Conservation (phyloP, 2,113 vertebrate genomes). For the Girardinichthys multiradiatus region DNA sequence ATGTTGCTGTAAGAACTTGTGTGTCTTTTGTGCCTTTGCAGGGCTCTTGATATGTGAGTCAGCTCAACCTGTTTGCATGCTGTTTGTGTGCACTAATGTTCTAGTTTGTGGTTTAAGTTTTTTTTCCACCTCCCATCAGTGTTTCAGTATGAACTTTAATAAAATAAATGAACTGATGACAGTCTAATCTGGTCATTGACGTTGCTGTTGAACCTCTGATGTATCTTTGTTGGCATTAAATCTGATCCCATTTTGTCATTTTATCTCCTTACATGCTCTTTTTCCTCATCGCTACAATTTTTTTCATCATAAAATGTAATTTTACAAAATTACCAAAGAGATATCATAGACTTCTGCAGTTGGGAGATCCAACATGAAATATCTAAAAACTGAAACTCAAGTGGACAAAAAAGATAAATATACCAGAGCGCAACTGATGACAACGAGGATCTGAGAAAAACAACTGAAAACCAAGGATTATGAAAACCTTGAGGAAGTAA, state of each 20-base stretch:
- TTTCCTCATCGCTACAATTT: constrained; percentile 2
- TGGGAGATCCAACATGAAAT: neutral
- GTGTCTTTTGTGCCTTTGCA: constrained; percentile 29
- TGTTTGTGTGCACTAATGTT: constrained; percentile 43
- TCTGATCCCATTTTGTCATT: constrained; percentile 14
- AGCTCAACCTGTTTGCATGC: constrained; percentile 39
- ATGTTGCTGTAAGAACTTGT: constrained; percentile 1
- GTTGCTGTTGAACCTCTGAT: constrained; percentile 14
- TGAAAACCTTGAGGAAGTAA: too few species aligned
- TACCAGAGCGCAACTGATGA: too few species aligned
- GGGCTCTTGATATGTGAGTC: constrained; percentile 13
- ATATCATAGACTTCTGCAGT: too few species aligned
- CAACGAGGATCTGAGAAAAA: too few species aligned
- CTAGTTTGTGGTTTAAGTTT: constrained; percentile 30
- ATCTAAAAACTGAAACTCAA: too few species aligned
- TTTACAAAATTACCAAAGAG: too few species aligned
- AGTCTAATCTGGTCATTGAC: constrained; percentile 23
- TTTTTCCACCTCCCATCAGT: constrained; percentile 50
- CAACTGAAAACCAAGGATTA: too few species aligned
- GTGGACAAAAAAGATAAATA: too few species aligned
- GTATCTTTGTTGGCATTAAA: constrained; percentile 14
- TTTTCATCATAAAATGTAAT: neutral
- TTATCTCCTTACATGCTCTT: neutral
- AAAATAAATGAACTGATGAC: constrained; percentile 37
- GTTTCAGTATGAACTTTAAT: constrained; percentile 42